Conservation (phyloP, 2,888 invertebrate species). For the Schizotus pectinicornis region DNA sequence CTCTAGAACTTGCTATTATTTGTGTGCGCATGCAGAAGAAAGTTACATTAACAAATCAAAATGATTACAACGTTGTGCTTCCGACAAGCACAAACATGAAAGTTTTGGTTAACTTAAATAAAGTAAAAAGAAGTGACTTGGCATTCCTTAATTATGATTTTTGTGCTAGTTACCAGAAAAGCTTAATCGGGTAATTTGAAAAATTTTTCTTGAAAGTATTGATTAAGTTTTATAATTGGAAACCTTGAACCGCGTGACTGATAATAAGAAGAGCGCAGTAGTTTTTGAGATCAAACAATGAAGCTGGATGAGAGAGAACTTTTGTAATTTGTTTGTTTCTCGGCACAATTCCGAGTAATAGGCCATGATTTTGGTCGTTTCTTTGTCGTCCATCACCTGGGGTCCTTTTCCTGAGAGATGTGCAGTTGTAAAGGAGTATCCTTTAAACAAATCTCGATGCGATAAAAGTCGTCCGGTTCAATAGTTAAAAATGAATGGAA, state of each 20-base stretch:
- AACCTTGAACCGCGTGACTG: too few species aligned
- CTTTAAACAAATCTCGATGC: constrained; percentile 21
- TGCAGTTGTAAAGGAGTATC: background rate
- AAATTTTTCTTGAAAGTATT: too few species aligned
- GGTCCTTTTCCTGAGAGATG: constrained; percentile 1
- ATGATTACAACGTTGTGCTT: constrained; percentile 9
- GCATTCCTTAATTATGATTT: constrained; percentile 12
- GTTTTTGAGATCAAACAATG: constrained; percentile 12
- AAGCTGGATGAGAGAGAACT: constrained; percentile 11
- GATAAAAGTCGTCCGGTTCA: constrained; percentile 17
- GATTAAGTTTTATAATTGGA: too few species aligned
- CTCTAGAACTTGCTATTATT: constrained; percentile 6
- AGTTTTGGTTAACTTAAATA: constrained; percentile 7
- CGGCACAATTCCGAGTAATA: constrained; percentile 17
- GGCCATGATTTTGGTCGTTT: constrained; percentile 22
- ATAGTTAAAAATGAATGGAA: constrained; percentile 27
- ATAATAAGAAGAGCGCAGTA: too few species aligned
- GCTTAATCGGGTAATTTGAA: too few species aligned
- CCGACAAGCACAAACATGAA: background rate
- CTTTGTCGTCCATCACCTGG: constrained; percentile 17
- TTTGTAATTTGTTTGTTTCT: constrained; percentile 26
- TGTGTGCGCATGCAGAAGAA: background rate
- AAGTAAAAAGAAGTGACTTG: constrained; percentile 4
- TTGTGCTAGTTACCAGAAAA: background rate
- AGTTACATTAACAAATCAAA: constrained; percentile 9